Evolutionary conservation across 2,888 invertebrate genomes (phyloP).

Genomic region (Palloptera scutellata): DNA sequence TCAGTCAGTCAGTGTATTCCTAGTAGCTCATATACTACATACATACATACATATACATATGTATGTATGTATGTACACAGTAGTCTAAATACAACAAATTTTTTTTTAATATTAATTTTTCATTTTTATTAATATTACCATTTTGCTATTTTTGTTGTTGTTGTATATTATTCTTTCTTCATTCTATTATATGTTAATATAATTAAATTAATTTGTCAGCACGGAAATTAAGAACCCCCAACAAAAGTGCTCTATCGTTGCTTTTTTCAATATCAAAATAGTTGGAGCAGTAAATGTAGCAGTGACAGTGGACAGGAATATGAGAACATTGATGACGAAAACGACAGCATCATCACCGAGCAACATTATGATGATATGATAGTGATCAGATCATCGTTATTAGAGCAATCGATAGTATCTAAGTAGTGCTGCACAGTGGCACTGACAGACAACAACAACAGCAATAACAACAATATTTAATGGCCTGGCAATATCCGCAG

Average conservation of each 20-base stretch:
- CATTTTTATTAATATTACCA: constrained; percentile 3
- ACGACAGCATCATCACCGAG: no score
- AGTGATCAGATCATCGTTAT: no score
- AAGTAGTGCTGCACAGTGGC: no score
- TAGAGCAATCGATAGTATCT: no score
- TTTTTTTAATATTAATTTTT: background rate
- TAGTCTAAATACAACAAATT: no score
- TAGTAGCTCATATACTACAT: background rate
- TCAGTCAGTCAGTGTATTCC: constrained; percentile 2
- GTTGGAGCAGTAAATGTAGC: background rate
- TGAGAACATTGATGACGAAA: no score
- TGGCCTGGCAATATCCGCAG: no score
- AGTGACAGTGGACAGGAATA: no score
- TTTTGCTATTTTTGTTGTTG: constrained; percentile 14
- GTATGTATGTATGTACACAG: background rate
- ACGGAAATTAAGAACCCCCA: constrained; percentile 45
- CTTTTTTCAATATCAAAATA: constrained; percentile 14
- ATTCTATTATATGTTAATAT: constrained; percentile 50
- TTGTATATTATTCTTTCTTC: constrained; percentile 25
- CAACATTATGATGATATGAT: no score
- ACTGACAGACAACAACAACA: no score
- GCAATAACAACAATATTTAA: no score
- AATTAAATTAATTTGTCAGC: constrained; percentile 59
- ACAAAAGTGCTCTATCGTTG: constrained; percentile 7
- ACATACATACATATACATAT: background rate